phyloP scores from a whole-genome alignment of 2,888 invertebrate genomes.

The Patella depressa region DNA sequence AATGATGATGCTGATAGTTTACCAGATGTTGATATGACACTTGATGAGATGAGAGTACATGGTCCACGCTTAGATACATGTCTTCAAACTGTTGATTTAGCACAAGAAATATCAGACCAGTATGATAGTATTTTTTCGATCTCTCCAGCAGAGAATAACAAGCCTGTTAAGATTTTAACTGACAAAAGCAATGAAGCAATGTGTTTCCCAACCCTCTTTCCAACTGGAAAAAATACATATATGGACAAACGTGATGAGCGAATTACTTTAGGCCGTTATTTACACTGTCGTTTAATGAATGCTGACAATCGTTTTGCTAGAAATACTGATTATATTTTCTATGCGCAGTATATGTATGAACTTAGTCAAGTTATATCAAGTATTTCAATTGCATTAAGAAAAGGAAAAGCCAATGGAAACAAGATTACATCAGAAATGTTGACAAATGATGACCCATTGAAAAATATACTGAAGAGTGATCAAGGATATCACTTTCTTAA shows the following conservation, averaged over 20 bases:
- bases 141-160: constrained; percentile 24
- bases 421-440: constrained; percentile 22
- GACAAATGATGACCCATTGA: constrained; percentile 16
- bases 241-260: constrained; percentile 11
- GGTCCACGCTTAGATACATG: not conserved
- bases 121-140: constrained; percentile 27
- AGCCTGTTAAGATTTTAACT: constrained; percentile 11
- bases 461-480: constrained; percentile 12
- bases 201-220: constrained; percentile 31
- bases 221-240: constrained; percentile 15
- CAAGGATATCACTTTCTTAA: constrained; percentile 20
- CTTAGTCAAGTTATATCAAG: constrained; percentile 23
- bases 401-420: constrained; percentile 13
- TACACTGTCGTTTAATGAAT: constrained; percentile 21
- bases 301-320: constrained; percentile 25
- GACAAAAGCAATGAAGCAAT: constrained; percentile 24
- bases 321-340: constrained; percentile 28
- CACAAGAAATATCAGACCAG: constrained; percentile 22
- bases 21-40: too few relatives aligned
- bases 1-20: too few relatives aligned
- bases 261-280: constrained; percentile 20
- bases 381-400: constrained; percentile 27
- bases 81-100: constrained; percentile 26
- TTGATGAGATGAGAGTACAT: too few relatives aligned
- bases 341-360: constrained; percentile 31